These are phyloP conservation scores for Aplochiton taeniatus DNA, from an alignment of 2,797 vertebrate genomes.

Conservation along the genomic window DNA sequence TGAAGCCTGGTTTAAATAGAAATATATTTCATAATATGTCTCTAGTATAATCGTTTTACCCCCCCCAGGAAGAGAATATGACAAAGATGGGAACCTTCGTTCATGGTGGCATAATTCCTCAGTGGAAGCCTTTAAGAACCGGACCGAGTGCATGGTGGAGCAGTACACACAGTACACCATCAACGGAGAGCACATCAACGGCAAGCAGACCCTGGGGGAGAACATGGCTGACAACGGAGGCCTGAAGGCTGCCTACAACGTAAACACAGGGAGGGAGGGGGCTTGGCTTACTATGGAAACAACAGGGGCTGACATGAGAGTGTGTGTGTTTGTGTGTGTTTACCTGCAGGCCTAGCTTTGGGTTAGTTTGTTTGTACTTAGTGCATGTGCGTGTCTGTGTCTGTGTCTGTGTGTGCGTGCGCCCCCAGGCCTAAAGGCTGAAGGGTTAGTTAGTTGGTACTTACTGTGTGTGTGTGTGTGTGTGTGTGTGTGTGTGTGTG, in stretches of 20 bases:
- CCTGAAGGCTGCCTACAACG: conserved; percentile 93
- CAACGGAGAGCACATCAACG: conserved; percentile 90
- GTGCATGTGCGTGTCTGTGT: no score
- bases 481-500: conserved; percentile 1
- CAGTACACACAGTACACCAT: conserved; percentile 88
- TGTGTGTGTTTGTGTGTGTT: no score
- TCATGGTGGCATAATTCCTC: conserved; percentile 97
- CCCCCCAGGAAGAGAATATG: conserved; percentile 88
- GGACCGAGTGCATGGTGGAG: conserved; percentile 91
- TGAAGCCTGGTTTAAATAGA: no score
- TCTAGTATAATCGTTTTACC: not conserved
- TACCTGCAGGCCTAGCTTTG: no score
- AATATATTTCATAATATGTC: no score
- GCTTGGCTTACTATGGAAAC: not conserved
- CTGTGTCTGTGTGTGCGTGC: not conserved
- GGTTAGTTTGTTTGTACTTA: no score
- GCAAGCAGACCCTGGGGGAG: conserved; percentile 93
- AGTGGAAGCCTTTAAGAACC: conserved; percentile 88
- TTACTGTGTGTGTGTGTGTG: not conserved
- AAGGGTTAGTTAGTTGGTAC: not conserved
- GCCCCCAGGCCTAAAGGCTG: no score
- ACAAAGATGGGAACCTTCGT: conserved; percentile 93
- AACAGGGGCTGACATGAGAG: no score
- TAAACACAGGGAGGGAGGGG: conserved; percentile 61
- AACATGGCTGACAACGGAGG: conserved; percentile 97